phyloP scores from a whole-genome alignment of 2,113 vertebrate species.

The Dendropsophus ebraccatus region DNA sequence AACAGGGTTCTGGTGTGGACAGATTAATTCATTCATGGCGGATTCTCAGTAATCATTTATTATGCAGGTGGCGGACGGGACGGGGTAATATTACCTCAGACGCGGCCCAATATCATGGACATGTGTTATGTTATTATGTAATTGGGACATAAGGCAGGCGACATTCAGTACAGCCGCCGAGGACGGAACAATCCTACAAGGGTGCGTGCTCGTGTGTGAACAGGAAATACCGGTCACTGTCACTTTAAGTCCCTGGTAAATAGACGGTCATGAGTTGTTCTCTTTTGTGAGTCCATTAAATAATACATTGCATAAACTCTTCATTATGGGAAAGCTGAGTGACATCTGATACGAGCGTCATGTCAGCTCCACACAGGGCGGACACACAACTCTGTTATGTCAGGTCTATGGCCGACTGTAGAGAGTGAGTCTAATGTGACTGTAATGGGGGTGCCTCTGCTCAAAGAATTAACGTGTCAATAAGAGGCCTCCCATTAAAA shows the following conservation, averaged over 20 bases:
- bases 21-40: slow-evolving; percentile 2
- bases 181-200: not conserved
- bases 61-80: not conserved
- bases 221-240: not conserved
- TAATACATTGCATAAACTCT: no score
- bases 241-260: not conserved
- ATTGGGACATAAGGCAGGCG: not conserved
- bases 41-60: not conserved
- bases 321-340: no score
- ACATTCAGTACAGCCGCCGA: not conserved
- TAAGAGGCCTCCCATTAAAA: no score
- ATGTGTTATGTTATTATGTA: slow-evolving; percentile 10
- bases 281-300: no score
- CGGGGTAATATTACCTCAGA: slow-evolving; percentile 14
- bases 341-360: no score
- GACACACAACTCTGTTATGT: no score
- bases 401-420: no score
- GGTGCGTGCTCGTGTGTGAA: not conserved
- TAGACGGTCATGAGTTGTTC: no score
- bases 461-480: no score
- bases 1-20: not conserved
- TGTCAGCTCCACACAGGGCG: no score
- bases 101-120: not conserved
- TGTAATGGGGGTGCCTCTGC: no score
- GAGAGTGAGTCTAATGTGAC: no score